Evolutionary conservation across 2,888 invertebrate genomes (phyloP), one percentile per base, ranked within the genome.

Genomic region (Tiphia femorata): DNA sequence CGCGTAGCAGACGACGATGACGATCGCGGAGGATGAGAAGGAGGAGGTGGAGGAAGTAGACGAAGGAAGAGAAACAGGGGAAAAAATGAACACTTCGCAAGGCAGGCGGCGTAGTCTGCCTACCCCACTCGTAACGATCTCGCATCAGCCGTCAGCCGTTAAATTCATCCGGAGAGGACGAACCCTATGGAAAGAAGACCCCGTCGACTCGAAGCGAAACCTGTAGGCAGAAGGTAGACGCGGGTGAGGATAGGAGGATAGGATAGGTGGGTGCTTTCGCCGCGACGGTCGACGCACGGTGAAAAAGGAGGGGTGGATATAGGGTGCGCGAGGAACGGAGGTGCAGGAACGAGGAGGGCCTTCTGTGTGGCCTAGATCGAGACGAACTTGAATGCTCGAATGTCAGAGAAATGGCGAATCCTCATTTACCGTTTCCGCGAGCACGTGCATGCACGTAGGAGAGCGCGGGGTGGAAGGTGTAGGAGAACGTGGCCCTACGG

Each of bases 401-500:
- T 76, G 80, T 78, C 78, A 79, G 81, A 76, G 80, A 76, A 78
- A 79, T 76, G 78, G 77, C 70, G 72, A 80, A 80, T 80, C 76
- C 79, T 82, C 81, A 79, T 80, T 81, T 79, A 77, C 77, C 73
- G 72, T 75, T 76, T 77, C 69, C 72, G 66, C 72, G 73, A 69
- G 71, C 73, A 67, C 64, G 63, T 65, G 67, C 70, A 62, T 66
- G 58, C 50, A 66, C 47, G 49, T 29, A 55, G 40, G 10, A 42
- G 42, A 20, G 46, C n/a, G 35, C 47, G 52, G 51, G 30, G 35
- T 29, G 49, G 44, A 41, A 42, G 61, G 41, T 49, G 42, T 17
- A 16, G 54, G 16, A 14, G 50, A n/a, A 29, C 43, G 14, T 51
- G 44, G 62, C 41, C 38, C 56, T 33, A 21, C 41, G 12, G 37